phyloP scores from a whole-genome alignment of 2,797 vertebrate species.

The Chaetophractus vellerosus region DNA sequence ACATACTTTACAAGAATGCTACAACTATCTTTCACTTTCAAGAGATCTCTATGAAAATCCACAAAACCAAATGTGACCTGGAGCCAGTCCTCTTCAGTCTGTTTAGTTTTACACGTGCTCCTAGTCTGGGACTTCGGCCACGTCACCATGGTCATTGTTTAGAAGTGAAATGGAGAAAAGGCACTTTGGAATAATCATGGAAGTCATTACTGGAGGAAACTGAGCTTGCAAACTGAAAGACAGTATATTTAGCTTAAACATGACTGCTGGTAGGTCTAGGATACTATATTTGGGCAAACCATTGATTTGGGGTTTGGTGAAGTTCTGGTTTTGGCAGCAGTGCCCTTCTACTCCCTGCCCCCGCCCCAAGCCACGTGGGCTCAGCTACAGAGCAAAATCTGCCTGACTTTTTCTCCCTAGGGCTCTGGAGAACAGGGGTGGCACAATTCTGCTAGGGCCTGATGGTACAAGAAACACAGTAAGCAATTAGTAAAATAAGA shows the following conservation, averaged over 20 bases:
- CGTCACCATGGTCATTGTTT: conserved; percentile 47
- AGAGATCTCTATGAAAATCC: conserved; percentile 40
- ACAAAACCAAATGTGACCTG: conserved; percentile 1
- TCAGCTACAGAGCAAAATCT: neutral
- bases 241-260: conserved; percentile 78
- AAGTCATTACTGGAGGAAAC: conserved; percentile 20
- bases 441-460: neutral
- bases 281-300: conserved; percentile 80
- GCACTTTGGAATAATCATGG: conserved; percentile 50
- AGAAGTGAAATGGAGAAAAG: conserved; percentile 1
- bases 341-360: neutral
- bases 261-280: neutral
- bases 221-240: neutral
- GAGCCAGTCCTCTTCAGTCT: conserved; percentile 8
- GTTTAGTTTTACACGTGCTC: conserved; percentile 18
- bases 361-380: neutral
- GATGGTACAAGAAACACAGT: neutral
- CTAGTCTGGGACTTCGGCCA: conserved; percentile 15
- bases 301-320: conserved; percentile 73
- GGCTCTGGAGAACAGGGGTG: neutral
- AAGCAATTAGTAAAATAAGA: neutral
- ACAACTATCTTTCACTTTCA: neutral
- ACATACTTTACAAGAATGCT: neutral
- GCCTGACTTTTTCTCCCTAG: neutral
- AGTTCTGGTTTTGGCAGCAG: conserved; percentile 63